Evolutionary conservation across 2,888 invertebrate species (phyloP), one percentile per base, ranked within the genome.

Genomic region (Hyalella azteca): DNA sequence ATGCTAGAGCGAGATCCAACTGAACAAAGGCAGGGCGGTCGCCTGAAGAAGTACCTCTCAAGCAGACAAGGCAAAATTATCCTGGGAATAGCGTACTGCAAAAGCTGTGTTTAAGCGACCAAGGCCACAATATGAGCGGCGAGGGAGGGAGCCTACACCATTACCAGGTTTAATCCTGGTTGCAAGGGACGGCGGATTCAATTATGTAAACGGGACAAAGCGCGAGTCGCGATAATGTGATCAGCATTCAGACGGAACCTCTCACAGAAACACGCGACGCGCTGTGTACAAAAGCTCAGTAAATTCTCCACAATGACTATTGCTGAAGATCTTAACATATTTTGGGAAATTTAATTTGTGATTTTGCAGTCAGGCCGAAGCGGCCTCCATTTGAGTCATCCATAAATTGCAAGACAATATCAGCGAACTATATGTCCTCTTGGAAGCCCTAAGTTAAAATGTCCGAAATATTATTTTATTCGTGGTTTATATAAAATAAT

Each of bases 161-260:
- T 66, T 66, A 66, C 66, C 66, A 66, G 36, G 66, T 66, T 66
- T 66, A 66, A 66, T 66, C 66, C 66, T 66, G 66, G 66, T 66
- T 66, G 66, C 66, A 66, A 66, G 66, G 66, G 66, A 66, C 66
- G 66, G 13, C 7, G 66, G 66, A 66, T 66, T 66, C 66, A 66
- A 66, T 66, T 66, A 66, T 66, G 66, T 66, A 66, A 66, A 66
- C 36, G 66, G 66, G 66, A 66, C 66, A 66, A 66, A 66, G 66
- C 66, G 29, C 66, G 66, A 66, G 29, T 66, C 66, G 66, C 29
- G 66, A 66, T 66, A 66, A 66, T 66, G 66, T 29, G 66, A 66
- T 66, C 66, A 66, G 66, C 66, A 66, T 66, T 66, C 66, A 66
- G 66, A 36, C 66, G 29, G 36, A 36, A 22, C 36, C 66, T 66